A percentile compares a stretch with the other conserved stretches of the same genome.
Evolutionary conservation across 2,797 vertebrate genomes (phyloP).

Genomic region (Halcyon badia): DNA sequence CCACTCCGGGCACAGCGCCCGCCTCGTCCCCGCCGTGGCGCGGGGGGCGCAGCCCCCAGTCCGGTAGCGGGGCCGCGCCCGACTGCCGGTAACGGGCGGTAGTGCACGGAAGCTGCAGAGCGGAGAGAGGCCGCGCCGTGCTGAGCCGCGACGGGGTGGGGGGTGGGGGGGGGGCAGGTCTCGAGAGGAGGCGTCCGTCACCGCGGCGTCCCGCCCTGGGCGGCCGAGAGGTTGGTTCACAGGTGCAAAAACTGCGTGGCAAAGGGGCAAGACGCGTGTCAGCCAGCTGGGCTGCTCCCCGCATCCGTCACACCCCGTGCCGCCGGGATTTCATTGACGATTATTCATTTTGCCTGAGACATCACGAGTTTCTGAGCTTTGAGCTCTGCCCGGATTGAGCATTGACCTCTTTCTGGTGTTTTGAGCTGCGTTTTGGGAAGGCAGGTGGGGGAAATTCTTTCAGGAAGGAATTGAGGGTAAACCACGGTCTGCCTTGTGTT

Average conservation of each 20-base stretch:
- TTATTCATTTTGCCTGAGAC: background rate
- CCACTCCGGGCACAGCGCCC: background rate
- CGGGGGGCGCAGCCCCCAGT: too few relatives aligned
- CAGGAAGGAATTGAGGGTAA: background rate
- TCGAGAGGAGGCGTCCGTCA: background rate
- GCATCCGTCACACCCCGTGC: background rate
- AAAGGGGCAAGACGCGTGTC: background rate
- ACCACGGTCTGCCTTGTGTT: background rate
- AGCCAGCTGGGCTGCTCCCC: background rate
- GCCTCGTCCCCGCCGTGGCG: background rate
- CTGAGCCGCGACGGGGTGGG: background rate
- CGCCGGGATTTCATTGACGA: background rate
- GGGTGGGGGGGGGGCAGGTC: background rate
- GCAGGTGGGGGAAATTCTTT: background rate
- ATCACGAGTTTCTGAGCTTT: background rate
- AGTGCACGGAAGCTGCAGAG: background rate
- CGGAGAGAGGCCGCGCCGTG: background rate
- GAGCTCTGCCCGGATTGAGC: fast-evolving
- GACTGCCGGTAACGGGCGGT: background rate
- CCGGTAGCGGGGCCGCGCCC: too few relatives aligned
- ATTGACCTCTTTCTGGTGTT: background rate
- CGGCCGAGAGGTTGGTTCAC: background rate
- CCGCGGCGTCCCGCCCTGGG: background rate
- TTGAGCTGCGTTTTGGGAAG: background rate
- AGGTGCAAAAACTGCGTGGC: background rate